phyloP scores from a whole-genome alignment of 1,140 invertebrate genomes.

The Heliothis subflexa region DNA sequence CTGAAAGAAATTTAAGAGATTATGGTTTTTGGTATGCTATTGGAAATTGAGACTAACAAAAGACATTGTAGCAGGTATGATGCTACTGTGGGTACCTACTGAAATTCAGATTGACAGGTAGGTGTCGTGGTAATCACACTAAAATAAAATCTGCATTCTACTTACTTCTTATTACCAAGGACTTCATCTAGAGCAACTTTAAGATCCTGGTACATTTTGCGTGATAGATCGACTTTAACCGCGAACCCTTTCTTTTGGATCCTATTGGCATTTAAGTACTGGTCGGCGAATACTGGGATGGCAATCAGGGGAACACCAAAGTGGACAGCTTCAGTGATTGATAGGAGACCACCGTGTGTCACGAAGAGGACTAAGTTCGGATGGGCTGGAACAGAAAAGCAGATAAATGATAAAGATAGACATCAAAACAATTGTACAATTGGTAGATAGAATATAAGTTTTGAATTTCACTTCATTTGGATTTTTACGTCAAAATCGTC shows the following conservation, averaged over 20 bases:
- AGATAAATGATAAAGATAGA: background rate
- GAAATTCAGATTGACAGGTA: too few species aligned
- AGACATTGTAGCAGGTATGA: too few species aligned
- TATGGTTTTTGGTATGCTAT: too few species aligned
- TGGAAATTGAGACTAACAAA: too few species aligned
- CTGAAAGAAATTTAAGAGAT: too few species aligned
- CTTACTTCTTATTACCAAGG: conserved; percentile 49
- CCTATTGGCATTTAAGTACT: conserved; percentile 81
- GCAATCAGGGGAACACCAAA: conserved; percentile 89
- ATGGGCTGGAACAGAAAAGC: conserved; percentile 83
- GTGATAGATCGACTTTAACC: conserved; percentile 51
- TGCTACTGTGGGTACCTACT: too few species aligned
- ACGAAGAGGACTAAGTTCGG: conserved; percentile 88
- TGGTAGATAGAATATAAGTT: too few species aligned
- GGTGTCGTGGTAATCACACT: too few species aligned
- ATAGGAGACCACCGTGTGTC: conserved; percentile 89
- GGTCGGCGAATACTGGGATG: conserved; percentile 89
- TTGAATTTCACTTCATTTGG: too few species aligned
- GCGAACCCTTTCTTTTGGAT: conserved; percentile 60
- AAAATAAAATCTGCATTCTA: too few species aligned
- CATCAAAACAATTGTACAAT: too few species aligned
- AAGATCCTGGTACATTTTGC: conserved; percentile 50
- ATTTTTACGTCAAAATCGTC: too few species aligned
- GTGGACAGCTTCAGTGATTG: conserved; percentile 88
- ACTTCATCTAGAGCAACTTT: conserved; percentile 62